Evolutionary conservation across 2,888 invertebrate species (phyloP).

Genomic region (Tenthredo livida): DNA sequence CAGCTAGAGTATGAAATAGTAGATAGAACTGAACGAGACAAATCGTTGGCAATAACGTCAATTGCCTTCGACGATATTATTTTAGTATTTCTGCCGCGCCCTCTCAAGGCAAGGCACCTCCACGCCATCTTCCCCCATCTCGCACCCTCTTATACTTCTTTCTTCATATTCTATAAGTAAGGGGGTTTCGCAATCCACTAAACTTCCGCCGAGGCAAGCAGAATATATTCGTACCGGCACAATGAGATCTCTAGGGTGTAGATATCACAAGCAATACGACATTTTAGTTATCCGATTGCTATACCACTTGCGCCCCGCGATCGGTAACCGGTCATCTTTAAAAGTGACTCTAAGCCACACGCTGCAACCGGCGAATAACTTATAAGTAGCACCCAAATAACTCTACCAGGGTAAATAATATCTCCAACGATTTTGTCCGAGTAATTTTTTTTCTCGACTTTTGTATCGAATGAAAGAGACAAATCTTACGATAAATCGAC

Average conservation of each 20-base stretch:
- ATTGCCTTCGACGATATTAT: slow-evolving; percentile 67
- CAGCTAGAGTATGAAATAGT: neutral
- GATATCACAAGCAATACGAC: slow-evolving; percentile 68
- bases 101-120: too few species aligned
- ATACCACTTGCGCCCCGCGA: slow-evolving; percentile 56
- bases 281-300: slow-evolving; percentile 62
- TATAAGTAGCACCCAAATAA: neutral
- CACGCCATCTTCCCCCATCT: neutral
- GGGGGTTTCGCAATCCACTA: neutral
- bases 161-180: neutral
- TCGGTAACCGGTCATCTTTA: slow-evolving; percentile 11
- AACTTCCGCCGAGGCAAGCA: slow-evolving; percentile 58
- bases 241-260: neutral
- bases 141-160: neutral
- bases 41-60: slow-evolving; percentile 69
- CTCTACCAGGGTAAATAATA: neutral
- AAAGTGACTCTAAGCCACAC: neutral
- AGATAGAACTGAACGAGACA: slow-evolving; percentile 60
- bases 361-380: neutral
- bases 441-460: neutral
- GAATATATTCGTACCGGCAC: slow-evolving; percentile 58
- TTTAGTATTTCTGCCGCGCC: slow-evolving; percentile 64
- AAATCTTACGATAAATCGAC: slow-evolving; percentile 51
- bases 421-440: neutral
- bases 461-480: slow-evolving; percentile 26